Evolutionary conservation across 2,113 vertebrate species (phyloP).

Genomic region (Aspiorhynchus laticeps): DNA sequence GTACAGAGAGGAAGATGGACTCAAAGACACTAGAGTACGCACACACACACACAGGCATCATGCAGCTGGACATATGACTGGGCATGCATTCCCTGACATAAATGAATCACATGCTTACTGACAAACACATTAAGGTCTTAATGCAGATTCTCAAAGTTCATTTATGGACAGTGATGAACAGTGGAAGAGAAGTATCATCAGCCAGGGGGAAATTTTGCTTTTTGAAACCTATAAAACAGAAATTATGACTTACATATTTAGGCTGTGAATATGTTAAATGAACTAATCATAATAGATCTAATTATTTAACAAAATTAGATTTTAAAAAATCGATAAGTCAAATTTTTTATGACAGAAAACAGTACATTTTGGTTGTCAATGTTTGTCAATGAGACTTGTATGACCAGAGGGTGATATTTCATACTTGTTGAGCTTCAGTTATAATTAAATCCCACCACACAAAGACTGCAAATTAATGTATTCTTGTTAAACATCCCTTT

Average conservation of each 20-base stretch:
- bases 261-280: background rate
- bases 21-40: slow-evolving; percentile 18
- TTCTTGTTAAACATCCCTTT: background rate
- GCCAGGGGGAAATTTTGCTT: too few relatives aligned
- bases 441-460: background rate
- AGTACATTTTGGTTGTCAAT: background rate
- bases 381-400: background rate
- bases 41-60: slow-evolving; percentile 39
- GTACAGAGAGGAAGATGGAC: slow-evolving; percentile 22
- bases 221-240: background rate
- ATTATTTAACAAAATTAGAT: background rate
- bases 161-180: slow-evolving; percentile 20
- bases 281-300: background rate
- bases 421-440: background rate
- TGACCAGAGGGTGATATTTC: background rate
- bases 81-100: slow-evolving; percentile 45
- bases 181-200: background rate
- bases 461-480: background rate
- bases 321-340: too few relatives aligned
- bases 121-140: slow-evolving; percentile 35
- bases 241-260: background rate
- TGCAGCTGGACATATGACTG: slow-evolving; percentile 46
- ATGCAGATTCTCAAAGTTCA: slow-evolving; percentile 41
- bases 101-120: slow-evolving; percentile 52
- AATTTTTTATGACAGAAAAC: background rate